Evolutionary conservation across 2,888 invertebrate species (phyloP), one percentile per base, ranked within the genome.

Genomic region (Temnothorax ravouxi): DNA sequence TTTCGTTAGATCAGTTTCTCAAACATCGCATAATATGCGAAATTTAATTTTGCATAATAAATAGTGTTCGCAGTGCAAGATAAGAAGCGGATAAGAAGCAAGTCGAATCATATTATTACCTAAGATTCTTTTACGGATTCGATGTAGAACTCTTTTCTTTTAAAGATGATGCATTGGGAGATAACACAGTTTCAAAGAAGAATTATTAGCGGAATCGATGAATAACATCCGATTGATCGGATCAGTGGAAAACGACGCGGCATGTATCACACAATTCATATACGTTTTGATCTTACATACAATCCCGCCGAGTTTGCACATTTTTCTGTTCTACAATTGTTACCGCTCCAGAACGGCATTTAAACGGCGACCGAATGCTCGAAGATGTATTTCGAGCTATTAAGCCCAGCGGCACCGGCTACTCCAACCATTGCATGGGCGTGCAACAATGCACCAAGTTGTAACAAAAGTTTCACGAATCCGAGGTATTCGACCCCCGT

Each of bases 311-410:
- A 71, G 34, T 50, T 47, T 47, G 72, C 59, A 44, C 72, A 59
- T 59, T 79, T 80, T 72, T 76, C 21, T 34, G 47, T 71, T 34
- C 59, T 21, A 25, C 79, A 59, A 79, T 79, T 71, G 79, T 71
- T 79, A 59, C 71, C 47, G n/a, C 9, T 80, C 59, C 38, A 52
- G 38, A 80, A 72, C 59, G 79, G 79, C 79, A 59, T 72, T 80
- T 80, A 80, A 80, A 84, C 67, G 76, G 67, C 81, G 81, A 72
- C 82, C 66, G 79, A 86, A 67, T n/a, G 66, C 72, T 75, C 72
- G 82, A 66, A 77, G 67, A 86, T 82, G 84, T 86, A 87, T 87
- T 72, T 82, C 69, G 84, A 62, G 76, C 83, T 83, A 86, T 85
- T 87, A 85, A 84, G 84, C 71, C 71, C 67, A 54, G 79, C 56